phyloP scores from a whole-genome alignment of 2,888 invertebrate genomes.

The Drymonia ruficornis region DNA sequence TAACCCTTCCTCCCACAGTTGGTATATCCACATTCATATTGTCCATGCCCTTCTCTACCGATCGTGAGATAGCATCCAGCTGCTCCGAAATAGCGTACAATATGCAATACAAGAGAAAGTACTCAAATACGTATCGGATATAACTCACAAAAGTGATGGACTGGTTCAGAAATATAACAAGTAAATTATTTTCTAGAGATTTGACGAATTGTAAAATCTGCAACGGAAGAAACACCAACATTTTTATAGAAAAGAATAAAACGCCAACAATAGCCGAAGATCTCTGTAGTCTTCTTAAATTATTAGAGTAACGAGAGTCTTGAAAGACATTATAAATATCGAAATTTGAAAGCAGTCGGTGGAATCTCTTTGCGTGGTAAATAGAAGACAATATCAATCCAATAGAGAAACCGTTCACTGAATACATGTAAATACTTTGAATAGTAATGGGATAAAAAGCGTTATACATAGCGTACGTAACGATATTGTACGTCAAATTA shows the following conservation, averaged over 20 bases:
- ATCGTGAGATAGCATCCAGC: conserved; percentile 34
- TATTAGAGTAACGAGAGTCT: conserved; percentile 15
- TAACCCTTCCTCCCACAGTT: background rate
- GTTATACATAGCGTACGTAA: background rate
- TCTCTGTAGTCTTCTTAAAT: conserved; percentile 18
- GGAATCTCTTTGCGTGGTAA: conserved; percentile 18
- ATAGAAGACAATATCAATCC: conserved; percentile 11
- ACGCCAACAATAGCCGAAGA: conserved; percentile 7
- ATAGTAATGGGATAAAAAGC: background rate
- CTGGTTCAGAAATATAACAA: background rate
- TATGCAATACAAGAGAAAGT: conserved; percentile 34
- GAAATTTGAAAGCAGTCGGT: conserved; percentile 21
- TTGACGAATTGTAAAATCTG: background rate
- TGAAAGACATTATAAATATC: conserved; percentile 13
- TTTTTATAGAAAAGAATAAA: conserved; percentile 1
- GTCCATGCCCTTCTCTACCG: conserved; percentile 23
- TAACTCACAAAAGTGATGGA: conserved; percentile 18
- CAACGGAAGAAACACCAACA: background rate
- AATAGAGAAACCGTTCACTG: conserved; percentile 19
- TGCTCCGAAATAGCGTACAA: conserved; percentile 44
- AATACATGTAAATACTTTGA: conserved; percentile 12
- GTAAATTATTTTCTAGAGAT: background rate
- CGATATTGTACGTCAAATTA: background rate
- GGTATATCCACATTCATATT: conserved; percentile 3
- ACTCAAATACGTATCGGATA: conserved; percentile 41